Evolutionary conservation across 2,113 vertebrate species (phyloP), one percentile per base, ranked within the genome.

Genomic region (Dicentrarchus labrax): DNA sequence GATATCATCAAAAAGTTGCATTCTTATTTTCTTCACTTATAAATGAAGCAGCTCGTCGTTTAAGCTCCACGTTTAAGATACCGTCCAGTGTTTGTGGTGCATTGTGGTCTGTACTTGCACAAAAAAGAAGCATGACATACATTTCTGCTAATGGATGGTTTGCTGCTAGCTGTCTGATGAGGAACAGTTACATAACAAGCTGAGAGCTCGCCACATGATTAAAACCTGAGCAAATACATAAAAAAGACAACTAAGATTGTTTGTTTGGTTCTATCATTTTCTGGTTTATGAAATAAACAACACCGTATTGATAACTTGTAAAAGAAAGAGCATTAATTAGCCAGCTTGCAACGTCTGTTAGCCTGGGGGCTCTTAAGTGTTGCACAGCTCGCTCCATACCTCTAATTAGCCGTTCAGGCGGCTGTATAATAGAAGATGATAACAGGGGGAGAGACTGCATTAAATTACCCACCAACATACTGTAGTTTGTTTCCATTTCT

Each of bases 341-440:
- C 21, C 12, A 9, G 16, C 51, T 8, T 17, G 47, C 76, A 67
- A n/a, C 48, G n/a, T 17, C 53, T 45, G 24, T 66, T 56, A 73
- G 77, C 72, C 59, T 39, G 3, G 39, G 65, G 82, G 69, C 78
- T 67, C 12, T 45, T 2, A 80, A 79, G 70, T 84, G 87, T 68
- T 71, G 78, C 72, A 17, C 15, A 6, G 73, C 85, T 83, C 84
- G 64, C 70, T 87, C 76, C 77, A 61, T 86, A 87, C 83, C 78
- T 87, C 78, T 90, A 88, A 93, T 93, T 87, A 91, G 76, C 73
- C n/a, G 22, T 62, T 78, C 61, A 78, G 82, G 67, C 82, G 56
- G 84, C 88, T 92, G 72, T 60, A 71, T 78, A 88, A 88, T 76
- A 87, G 75, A 86, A 38, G 78, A 88, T 86, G 86, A 91, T 90